Conservation (phyloP, 1,140 invertebrate genomes). For the Caerostris darwini region DNA sequence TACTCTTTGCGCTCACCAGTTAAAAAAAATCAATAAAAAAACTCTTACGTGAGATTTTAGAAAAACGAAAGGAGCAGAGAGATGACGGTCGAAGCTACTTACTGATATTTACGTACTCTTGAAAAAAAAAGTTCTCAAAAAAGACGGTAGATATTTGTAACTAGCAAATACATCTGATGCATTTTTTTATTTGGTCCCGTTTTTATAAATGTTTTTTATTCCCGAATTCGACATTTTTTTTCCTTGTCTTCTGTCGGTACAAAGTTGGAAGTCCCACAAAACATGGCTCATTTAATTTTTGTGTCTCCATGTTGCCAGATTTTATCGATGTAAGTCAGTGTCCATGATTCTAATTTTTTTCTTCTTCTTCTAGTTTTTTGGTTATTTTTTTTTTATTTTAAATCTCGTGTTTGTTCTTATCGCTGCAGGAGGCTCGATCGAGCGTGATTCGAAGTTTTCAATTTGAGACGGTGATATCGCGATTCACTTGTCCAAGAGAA, state of each 20-base stretch:
- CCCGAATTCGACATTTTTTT: not conserved
- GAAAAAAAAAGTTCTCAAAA: not conserved
- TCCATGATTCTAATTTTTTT: no score
- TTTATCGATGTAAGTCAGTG: no score
- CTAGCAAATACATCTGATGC: conserved; percentile 37
- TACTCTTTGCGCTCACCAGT: not conserved
- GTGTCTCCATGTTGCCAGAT: no score
- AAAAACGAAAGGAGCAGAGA: conserved; percentile 3
- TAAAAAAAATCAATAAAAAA: not conserved
- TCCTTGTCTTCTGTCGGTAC: conserved; percentile 4
- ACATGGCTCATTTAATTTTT: no score
- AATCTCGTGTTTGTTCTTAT: conserved; percentile 3
- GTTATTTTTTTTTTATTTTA: not conserved
- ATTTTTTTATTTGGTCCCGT: not conserved
- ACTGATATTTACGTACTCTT: conserved; percentile 7
- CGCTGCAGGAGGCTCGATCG: not conserved
- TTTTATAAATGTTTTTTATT: not conserved
- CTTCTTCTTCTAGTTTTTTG: not conserved
- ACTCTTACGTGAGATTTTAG: conserved; percentile 25
- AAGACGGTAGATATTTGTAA: conserved; percentile 31
- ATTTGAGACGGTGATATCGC: not conserved
- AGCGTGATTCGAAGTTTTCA: not conserved
- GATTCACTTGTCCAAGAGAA: conserved; percentile 6
- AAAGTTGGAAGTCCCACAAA: conserved; percentile 14
- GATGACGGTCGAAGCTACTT: conserved; percentile 35